Evolutionary conservation across 2,888 invertebrate genomes (phyloP).

Genomic region (Augiades crinisus): DNA sequence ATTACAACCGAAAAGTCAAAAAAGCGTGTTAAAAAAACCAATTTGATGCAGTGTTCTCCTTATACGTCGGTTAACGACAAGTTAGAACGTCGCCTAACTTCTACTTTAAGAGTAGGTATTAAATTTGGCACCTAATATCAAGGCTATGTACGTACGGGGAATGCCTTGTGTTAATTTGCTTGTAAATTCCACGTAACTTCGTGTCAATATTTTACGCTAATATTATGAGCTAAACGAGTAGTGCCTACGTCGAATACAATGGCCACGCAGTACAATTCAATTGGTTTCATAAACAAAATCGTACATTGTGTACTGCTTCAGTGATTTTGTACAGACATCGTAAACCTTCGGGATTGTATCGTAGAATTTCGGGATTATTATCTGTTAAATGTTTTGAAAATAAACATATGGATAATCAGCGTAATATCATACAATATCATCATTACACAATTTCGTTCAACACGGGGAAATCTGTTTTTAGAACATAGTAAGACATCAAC

Average conservation of each 20-base stretch:
- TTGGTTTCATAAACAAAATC: constrained; percentile 17
- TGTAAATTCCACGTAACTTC: constrained; percentile 12
- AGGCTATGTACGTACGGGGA: background rate
- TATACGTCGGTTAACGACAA: too few relatives aligned
- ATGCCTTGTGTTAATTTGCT: constrained; percentile 6
- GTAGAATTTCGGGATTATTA: too few relatives aligned
- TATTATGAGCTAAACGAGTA: constrained; percentile 14
- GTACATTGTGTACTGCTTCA: background rate
- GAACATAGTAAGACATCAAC: too few relatives aligned
- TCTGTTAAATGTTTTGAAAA: background rate
- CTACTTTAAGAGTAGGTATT: too few relatives aligned
- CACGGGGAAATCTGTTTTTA: too few relatives aligned
- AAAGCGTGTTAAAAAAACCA: too few relatives aligned
- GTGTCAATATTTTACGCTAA: constrained; percentile 11
- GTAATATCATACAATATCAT: too few relatives aligned
- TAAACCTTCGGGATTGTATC: background rate
- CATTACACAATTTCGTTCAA: too few relatives aligned
- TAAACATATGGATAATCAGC: background rate
- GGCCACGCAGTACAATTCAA: constrained; percentile 5
- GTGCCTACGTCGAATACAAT: constrained; percentile 15
- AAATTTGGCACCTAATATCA: too few relatives aligned
- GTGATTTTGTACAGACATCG: background rate
- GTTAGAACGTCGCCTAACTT: too few relatives aligned
- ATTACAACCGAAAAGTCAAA: too few relatives aligned
- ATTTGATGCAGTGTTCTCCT: too few relatives aligned